Base-by-base conservation (phyloP, 2,797 vertebrate genomes). In the Mormyrus hasselquistii region DNA sequence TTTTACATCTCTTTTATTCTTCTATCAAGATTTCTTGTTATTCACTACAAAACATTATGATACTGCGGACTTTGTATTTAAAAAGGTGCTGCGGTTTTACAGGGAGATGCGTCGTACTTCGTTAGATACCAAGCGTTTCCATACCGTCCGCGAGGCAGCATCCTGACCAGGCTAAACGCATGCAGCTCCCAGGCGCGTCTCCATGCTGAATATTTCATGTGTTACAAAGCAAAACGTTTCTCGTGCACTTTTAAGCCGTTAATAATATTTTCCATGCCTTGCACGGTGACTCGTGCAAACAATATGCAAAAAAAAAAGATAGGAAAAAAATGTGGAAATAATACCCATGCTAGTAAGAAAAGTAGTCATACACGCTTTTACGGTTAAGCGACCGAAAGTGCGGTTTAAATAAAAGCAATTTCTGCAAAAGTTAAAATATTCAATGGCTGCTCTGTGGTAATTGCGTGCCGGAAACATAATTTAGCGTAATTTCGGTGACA, bases 391-490 rank as follows among this genome's bases (percentile, higher is more conserved):
- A 62, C 5, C 29, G 16, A 44, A 87, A 85, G 83, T 29, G 83
- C 25, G n/a, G 50, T 87, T 57, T 49, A 41, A 50, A 65, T 65
- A 65, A 69, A 44, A 88, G n/a, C 19, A 88, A 69, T 88, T 88
- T 88, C 41, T 22, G 55, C 55, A 87, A 87, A 87, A 59, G 55
- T 34, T 87, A 53, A 87, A 87, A 59, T 87, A 62, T 87, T 87
- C 53, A 14, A 0, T 41, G 44, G 41, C n/a, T 12, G 57, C 22
- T 88, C 88, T n/a, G 50, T 41, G 50, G 34, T 76, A 34, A 89
- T 29, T 14, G 76, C 34, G 10, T 50, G 25, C 57, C 79, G 47
- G 55, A 50, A 89, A 85, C 57, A 85, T 59, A 85, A 85, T 88
- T 88, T 83, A 62, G 22, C 52, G 76, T 83, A 62, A 85, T 85